Percentiles rank a stretch among this genome's conserved stretches.
phyloP scores from a whole-genome alignment of 2,888 invertebrate genomes.

The Watsonalla binaria region DNA sequence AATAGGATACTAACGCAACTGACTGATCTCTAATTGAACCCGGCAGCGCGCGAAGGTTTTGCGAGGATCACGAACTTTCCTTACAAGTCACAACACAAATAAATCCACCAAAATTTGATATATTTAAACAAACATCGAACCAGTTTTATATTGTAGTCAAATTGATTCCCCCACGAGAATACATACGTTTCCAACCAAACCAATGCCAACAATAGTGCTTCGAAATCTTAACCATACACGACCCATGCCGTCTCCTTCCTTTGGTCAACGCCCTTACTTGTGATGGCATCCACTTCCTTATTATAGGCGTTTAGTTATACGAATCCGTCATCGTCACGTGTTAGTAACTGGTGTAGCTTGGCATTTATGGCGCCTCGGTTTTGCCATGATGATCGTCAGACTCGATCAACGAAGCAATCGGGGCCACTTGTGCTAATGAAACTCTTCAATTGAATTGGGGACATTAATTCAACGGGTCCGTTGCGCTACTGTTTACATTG shows the following conservation, averaged over 20 bases:
- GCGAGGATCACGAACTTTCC: slow-evolving; percentile 34
- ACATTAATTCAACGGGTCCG: slow-evolving; percentile 68
- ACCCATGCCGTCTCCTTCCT: too few relatives aligned
- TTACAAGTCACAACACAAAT: slow-evolving; percentile 13
- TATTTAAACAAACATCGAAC: too few relatives aligned
- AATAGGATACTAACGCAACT: slow-evolving; percentile 53
- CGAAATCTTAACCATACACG: too few relatives aligned
- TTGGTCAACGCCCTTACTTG: background rate
- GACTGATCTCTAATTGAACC: slow-evolving; percentile 60
- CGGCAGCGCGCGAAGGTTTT: slow-evolving; percentile 52
- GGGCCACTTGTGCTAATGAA: slow-evolving; percentile 78
- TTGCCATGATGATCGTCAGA: slow-evolving; percentile 49
- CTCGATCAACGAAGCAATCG: slow-evolving; percentile 74
- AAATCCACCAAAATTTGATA: background rate
- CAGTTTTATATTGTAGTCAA: too few relatives aligned
- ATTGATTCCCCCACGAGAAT: too few relatives aligned
- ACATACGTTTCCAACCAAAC: too few relatives aligned
- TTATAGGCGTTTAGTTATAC: slow-evolving; percentile 10
- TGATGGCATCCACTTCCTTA: background rate
- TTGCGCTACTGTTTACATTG: slow-evolving; percentile 58
- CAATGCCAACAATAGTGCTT: too few relatives aligned
- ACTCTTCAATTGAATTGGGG: slow-evolving; percentile 78
- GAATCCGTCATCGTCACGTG: slow-evolving; percentile 27
- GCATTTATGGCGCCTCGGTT: slow-evolving; percentile 41
- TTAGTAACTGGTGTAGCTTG: slow-evolving; percentile 13